Conservation (phyloP, 2,113 vertebrate species). For the Pedetes capensis region DNA sequence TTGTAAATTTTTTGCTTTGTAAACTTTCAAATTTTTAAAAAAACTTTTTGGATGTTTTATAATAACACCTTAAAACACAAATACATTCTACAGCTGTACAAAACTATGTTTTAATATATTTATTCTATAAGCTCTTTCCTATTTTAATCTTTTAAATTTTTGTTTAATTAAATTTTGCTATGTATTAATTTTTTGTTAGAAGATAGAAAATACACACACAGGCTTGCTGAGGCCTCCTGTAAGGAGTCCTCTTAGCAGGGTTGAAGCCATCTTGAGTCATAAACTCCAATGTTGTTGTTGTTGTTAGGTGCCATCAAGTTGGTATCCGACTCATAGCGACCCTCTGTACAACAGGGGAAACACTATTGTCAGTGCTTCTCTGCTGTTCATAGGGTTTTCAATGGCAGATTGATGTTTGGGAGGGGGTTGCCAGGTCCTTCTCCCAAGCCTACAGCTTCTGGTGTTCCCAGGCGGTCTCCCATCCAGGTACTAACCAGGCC, state of each 20-base stretch:
- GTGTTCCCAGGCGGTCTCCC: too few relatives aligned
- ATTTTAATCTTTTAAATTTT: background rate
- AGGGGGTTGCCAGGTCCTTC: too few relatives aligned
- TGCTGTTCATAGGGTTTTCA: too few relatives aligned
- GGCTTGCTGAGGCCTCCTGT: background rate
- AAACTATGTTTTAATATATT: background rate
- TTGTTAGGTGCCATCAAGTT: too few relatives aligned
- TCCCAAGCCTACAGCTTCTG: too few relatives aligned
- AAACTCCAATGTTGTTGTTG: too few relatives aligned
- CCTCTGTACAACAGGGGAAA: too few relatives aligned
- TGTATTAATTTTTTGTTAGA: background rate
- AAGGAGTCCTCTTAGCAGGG: background rate
- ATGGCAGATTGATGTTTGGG: too few relatives aligned
- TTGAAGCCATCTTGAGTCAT: background rate
- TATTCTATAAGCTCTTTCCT: background rate
- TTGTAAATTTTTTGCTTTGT: background rate
- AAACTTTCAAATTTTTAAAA: background rate
- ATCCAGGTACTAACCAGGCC: too few relatives aligned
- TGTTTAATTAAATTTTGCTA: background rate
- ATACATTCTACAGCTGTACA: background rate
- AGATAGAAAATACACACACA: background rate
- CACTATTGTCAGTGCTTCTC: too few relatives aligned
- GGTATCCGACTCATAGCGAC: too few relatives aligned
- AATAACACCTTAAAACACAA: background rate
- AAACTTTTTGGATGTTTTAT: background rate